phyloP scores from a whole-genome alignment of 2,113 vertebrate genomes.

The Galbula dea region DNA sequence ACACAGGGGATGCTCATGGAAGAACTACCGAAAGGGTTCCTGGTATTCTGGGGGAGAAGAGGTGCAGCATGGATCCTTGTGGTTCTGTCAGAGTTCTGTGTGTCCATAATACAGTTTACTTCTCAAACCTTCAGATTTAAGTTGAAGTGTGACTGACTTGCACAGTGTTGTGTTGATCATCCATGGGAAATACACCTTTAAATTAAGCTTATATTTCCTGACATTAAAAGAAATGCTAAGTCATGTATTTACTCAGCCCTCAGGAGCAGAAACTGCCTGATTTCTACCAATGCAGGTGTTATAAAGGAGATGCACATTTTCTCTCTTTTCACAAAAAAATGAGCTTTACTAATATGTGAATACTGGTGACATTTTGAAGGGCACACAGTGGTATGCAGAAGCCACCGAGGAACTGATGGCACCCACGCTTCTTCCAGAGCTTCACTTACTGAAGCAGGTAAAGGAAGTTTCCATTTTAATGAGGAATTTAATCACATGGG shows the following conservation, averaged over 20 bases:
- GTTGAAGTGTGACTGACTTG: background rate
- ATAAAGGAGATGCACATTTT: rapidly evolving
- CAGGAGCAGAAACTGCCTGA: background rate
- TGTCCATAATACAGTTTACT: background rate
- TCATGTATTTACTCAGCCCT: background rate
- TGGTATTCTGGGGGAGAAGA: background rate
- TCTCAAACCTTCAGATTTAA: background rate
- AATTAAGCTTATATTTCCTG: background rate
- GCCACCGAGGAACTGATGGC: constrained; percentile 95
- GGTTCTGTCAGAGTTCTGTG: background rate
- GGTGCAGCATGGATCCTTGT: background rate
- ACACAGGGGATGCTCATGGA: background rate
- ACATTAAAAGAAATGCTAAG: background rate
- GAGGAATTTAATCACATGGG: background rate
- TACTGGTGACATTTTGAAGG: constrained; percentile 69
- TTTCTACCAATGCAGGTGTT: background rate
- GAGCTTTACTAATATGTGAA: background rate
- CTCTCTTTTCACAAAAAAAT: background rate
- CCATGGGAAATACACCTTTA: background rate
- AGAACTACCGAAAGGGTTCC: background rate
- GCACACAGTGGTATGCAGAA: constrained; percentile 91
- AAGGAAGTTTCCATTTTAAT: background rate
- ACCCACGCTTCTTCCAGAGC: constrained; percentile 92
- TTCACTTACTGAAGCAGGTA: constrained; percentile 93
- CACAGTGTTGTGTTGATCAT: background rate